phyloP scores from a whole-genome alignment of 1,140 invertebrate genomes.

The Psix sp. region DNA sequence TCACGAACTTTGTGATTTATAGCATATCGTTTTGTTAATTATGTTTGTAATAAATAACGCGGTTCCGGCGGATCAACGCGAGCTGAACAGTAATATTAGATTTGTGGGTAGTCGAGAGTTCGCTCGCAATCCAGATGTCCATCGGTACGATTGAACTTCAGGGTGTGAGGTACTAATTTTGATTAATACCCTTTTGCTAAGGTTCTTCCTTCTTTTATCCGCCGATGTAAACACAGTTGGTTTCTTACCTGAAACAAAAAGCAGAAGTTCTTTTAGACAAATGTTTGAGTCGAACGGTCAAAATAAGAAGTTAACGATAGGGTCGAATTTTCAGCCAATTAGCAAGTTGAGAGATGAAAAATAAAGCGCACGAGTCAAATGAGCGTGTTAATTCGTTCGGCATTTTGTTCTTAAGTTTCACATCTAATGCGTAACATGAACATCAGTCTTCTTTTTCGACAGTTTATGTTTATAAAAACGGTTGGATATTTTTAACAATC shows the following conservation, averaged over 20 bases:
- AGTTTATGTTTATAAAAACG: too few species aligned
- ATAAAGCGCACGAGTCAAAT: background rate
- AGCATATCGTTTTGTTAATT: constrained; percentile 11
- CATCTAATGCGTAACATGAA: too few species aligned
- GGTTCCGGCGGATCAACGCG: constrained; percentile 16
- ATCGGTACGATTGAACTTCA: constrained; percentile 33
- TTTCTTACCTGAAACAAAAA: constrained; percentile 48
- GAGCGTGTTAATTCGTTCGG: background rate
- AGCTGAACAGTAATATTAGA: constrained; percentile 23
- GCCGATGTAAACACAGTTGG: constrained; percentile 22
- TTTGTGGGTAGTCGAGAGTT: constrained; percentile 7
- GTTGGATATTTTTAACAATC: too few species aligned
- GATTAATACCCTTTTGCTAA: constrained; percentile 45
- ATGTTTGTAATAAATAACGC: constrained; percentile 32
- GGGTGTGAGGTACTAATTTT: constrained; percentile 45
- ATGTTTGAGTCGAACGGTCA: constrained; percentile 16
- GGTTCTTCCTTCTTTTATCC: constrained; percentile 9
- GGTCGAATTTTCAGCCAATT: constrained; percentile 18
- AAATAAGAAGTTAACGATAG: constrained; percentile 15
- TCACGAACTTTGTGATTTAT: background rate
- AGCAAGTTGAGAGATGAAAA: constrained; percentile 1
- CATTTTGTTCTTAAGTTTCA: background rate
- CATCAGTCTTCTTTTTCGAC: too few species aligned
- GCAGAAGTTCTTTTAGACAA: constrained; percentile 15
- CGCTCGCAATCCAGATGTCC: constrained; percentile 35